phyloP scores from a whole-genome alignment of 2,888 invertebrate genomes.

The Dioctria linearis region DNA sequence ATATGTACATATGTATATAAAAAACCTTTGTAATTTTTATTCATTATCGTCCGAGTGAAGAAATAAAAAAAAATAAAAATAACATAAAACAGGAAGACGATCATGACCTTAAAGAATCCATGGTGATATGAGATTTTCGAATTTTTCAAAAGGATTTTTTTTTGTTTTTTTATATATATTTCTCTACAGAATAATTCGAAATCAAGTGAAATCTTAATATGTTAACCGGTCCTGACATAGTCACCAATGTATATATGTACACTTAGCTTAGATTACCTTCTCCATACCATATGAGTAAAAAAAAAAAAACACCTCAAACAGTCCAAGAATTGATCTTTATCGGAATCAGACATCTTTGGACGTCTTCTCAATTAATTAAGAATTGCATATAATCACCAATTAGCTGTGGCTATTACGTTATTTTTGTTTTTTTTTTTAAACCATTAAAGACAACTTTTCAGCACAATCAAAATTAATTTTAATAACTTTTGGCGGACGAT shows the following conservation, averaged over 20 bases:
- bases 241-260: background rate
- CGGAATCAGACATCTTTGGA: conserved; percentile 4
- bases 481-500: background rate
- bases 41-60: no score
- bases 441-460: background rate
- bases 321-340: conserved; percentile 40
- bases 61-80: no score
- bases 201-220: background rate
- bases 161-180: background rate
- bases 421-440: conserved; percentile 17
- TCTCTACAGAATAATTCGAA: background rate
- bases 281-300: background rate
- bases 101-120: no score
- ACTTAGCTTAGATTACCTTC: background rate
- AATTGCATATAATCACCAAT: conserved; percentile 33
- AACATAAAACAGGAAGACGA: no score
- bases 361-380: conserved; percentile 50
- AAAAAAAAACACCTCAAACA: background rate
- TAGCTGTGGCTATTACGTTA: conserved; percentile 16
- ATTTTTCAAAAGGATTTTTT: no score
- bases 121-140: no score
- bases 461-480: conserved; percentile 30
- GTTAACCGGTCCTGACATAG: background rate
- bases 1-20: background rate
- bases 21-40: no score